Base-by-base conservation (phyloP, 2,797 vertebrate species). In the Gobionotothen gibberifrons region DNA sequence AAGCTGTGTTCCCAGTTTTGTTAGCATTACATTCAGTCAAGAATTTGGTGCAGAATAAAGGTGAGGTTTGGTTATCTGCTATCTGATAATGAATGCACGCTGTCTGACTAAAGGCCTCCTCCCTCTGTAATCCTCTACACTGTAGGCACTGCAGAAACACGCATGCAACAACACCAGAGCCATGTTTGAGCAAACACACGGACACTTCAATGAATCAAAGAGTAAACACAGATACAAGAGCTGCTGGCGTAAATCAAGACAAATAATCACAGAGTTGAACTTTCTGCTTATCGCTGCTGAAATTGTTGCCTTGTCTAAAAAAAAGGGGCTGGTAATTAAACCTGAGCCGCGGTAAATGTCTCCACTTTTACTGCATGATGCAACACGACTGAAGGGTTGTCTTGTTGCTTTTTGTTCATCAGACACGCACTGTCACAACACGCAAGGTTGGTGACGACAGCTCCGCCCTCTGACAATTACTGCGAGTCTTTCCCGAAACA, bases 341-440 rank as follows among this genome's bases (percentile, higher is more conserved):
- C 16, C 2, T 7, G 46, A 58, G 69, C 72, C 72, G 48, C 59
- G 57, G 62, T 58, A 80, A 87, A 87, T 21, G 68, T 67, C 43
- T 83, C 36, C 46, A 55, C 87, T 74, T 85, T 74, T 76, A 59
- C 82, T 83, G 83, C 86, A 76, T 82, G 90, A 89, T 80, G 86
- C 90, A 89, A 87, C 89, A 88, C 42, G 77, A 87, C 88, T 65
- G 56, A 56, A 81, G 63, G 58, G 83, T 56, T 81, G 74, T 83
- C 78, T 82, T 82, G 71, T 70, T 84, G 80, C 79, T 85, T 91
- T 89, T 83, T 91, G 88, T 89, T 81, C 61, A 9, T 75, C 43
- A 67, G 90, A 92, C 91, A 83, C 53, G 8, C 72, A 76, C 83
- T 92, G 91, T 90, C 91, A 91, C 92, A 92, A 93, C 90, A 91